A percentile compares a stretch with the other conserved stretches of the same genome.
Evolutionary conservation across 2,797 vertebrate species (phyloP).

Genomic region (Anabacerthia variegaticeps): DNA sequence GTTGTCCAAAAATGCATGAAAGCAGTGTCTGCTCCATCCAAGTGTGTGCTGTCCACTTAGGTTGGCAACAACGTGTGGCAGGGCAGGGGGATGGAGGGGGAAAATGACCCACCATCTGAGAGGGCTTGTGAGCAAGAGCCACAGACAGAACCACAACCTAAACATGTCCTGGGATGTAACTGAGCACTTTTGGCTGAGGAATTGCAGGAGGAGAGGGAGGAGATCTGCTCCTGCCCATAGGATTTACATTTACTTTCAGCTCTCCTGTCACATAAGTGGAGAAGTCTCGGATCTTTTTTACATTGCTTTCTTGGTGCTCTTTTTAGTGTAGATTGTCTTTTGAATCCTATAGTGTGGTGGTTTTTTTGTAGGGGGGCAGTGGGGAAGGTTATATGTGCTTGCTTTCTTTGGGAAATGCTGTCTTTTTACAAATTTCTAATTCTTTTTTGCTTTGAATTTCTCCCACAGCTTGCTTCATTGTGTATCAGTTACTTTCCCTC

Average conservation of each 20-base stretch:
- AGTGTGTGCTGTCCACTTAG: neutral
- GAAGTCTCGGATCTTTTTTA: neutral
- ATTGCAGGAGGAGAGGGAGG: neutral
- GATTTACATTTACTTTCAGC: neutral
- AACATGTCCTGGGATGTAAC: neutral
- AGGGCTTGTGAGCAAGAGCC: neutral
- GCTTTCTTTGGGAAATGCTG: neutral
- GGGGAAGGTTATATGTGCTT: neutral
- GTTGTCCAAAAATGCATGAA: neutral
- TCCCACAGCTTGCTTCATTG: neutral
- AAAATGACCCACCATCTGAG: neutral
- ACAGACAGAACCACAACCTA: neutral
- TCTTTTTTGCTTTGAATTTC: neutral
- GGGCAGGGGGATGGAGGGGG: neutral
- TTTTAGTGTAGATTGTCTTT: neutral
- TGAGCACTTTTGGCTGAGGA: neutral
- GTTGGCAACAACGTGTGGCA: neutral
- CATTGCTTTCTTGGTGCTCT: neutral
- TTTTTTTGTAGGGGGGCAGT: accelerated
- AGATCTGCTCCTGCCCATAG: neutral
- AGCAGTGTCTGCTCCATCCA: neutral
- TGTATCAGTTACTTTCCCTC: neutral
- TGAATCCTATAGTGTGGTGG: neutral
- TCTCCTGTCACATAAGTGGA: neutral
- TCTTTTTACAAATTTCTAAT: neutral